Percentiles rank a stretch among this genome's conserved stretches.
These are phyloP conservation scores for Odocoileus virginianus DNA, from an alignment of 2,113 vertebrate species.

Conservation along the genomic window DNA sequence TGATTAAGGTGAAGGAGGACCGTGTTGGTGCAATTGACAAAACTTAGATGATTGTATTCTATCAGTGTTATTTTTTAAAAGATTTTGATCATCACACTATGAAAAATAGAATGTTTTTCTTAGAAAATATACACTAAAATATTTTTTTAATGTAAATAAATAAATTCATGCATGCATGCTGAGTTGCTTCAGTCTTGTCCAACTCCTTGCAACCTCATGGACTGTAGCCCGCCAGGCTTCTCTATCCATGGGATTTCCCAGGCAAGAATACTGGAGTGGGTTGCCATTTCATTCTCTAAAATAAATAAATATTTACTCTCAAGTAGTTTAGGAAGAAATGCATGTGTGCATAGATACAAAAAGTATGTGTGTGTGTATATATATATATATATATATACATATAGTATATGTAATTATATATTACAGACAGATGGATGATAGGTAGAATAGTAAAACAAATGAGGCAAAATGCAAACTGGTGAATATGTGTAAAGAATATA, in stretches of 20 bases:
- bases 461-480: background rate
- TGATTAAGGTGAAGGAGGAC: background rate
- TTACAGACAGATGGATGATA: background rate
- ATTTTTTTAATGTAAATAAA: background rate
- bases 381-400: background rate
- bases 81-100: background rate
- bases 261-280: background rate
- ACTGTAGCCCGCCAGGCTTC: background rate
- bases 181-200: fast-evolving
- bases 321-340: background rate
- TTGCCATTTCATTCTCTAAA: background rate
- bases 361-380: background rate
- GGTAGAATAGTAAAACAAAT: background rate
- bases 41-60: background rate
- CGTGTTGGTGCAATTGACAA: background rate
- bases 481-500: background rate
- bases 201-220: background rate
- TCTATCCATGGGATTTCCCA: background rate
- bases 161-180: background rate
- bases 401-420: background rate
- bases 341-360: background rate
- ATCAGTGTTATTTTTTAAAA: background rate
- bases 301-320: background rate
- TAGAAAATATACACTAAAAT: background rate
- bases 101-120: background rate